Evolutionary conservation across 2,113 vertebrate species (phyloP).

Genomic region (Chelonoidis abingdonii): DNA sequence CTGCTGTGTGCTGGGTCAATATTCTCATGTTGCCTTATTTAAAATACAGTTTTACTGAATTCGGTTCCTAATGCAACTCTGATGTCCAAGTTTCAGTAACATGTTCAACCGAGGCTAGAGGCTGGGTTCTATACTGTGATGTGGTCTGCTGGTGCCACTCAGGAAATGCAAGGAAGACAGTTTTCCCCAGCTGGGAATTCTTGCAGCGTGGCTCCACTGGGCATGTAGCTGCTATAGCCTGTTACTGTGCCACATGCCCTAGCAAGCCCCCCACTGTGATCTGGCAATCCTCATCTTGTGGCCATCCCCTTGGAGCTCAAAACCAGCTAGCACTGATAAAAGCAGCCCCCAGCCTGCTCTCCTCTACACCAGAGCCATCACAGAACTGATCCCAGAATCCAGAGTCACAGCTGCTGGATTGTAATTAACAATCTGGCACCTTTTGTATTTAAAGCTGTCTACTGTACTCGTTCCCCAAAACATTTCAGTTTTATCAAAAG

Average conservation of each 20-base stretch:
- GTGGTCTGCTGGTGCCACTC: background rate
- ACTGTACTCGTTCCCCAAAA: constrained; percentile 1
- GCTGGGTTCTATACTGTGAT: background rate
- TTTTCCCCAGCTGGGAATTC: background rate
- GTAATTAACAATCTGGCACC: background rate
- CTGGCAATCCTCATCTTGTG: background rate
- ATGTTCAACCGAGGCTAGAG: background rate
- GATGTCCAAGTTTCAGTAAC: background rate
- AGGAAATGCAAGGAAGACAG: background rate
- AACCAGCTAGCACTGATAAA: constrained; percentile 12
- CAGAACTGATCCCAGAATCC: constrained; percentile 6
- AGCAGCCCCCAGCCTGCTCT: background rate
- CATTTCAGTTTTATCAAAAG: background rate
- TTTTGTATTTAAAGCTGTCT: background rate
- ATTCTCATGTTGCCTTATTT: background rate
- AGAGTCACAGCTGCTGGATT: background rate
- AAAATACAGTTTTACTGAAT: background rate
- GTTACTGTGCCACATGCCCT: background rate
- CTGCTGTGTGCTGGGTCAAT: background rate
- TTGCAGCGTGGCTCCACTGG: background rate
- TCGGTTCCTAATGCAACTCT: background rate
- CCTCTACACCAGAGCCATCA: background rate
- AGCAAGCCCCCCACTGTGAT: background rate
- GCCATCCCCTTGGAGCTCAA: background rate
- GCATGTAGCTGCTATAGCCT: background rate